Percentiles rank a stretch among this genome's conserved stretches.
Conservation (phyloP, 2,888 invertebrate species). For the Rhodophaea formosa region DNA sequence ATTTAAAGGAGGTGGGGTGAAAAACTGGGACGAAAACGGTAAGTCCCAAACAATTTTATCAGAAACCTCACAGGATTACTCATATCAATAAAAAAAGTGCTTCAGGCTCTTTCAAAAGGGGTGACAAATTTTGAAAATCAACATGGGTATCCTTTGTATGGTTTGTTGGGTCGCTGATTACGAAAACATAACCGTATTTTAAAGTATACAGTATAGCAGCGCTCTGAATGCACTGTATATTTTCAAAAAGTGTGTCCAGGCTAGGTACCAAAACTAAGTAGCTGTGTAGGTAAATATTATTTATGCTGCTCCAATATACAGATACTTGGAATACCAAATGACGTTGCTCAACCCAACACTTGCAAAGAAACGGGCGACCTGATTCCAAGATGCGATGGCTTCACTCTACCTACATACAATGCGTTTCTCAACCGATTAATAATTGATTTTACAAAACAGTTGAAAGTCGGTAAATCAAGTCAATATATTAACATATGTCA, state of each 20-base stretch:
- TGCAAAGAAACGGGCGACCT: slow-evolving; percentile 55
- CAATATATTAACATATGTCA: not conserved
- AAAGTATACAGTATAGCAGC: too few species aligned
- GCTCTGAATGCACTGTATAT: too few species aligned
- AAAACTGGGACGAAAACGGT: too few species aligned
- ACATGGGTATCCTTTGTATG: too few species aligned
- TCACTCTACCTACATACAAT: slow-evolving; percentile 42
- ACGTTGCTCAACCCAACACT: slow-evolving; percentile 49
- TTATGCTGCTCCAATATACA: slow-evolving; percentile 42
- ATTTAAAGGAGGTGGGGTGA: too few species aligned
- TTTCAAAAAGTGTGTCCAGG: not conserved
- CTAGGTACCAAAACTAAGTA: not conserved
- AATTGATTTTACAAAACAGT: slow-evolving; percentile 28
- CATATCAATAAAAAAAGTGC: too few species aligned
- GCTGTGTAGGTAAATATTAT: slow-evolving; percentile 19
- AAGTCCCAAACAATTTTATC: too few species aligned
- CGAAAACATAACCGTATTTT: too few species aligned
- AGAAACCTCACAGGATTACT: too few species aligned
- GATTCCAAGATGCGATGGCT: slow-evolving; percentile 52
- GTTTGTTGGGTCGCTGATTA: too few species aligned
- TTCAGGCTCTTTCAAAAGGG: too few species aligned
- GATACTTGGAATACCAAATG: slow-evolving; percentile 55
- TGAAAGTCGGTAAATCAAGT: slow-evolving; percentile 24
- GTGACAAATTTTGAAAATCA: too few species aligned
- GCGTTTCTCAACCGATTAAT: slow-evolving; percentile 46